phyloP scores from a whole-genome alignment of 2,888 invertebrate genomes.

The Serripes groenlandicus region DNA sequence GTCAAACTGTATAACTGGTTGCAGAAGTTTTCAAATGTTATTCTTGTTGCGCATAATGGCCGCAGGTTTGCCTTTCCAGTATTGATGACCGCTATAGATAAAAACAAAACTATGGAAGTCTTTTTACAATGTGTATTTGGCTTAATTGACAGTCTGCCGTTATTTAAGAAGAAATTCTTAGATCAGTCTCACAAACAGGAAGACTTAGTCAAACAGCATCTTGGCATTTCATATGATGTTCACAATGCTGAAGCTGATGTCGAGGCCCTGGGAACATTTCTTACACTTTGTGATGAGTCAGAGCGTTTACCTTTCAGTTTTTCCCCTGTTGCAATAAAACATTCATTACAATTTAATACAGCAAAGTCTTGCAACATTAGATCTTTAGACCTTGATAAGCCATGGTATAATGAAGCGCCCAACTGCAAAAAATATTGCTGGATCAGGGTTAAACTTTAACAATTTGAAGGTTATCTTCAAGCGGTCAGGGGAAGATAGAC shows the following conservation, averaged over 20 bases:
- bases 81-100: background rate
- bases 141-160: background rate
- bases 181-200: background rate
- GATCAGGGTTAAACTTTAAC: background rate
- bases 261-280: background rate
- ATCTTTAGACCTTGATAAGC: background rate
- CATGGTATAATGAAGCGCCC: background rate
- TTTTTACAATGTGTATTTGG: background rate
- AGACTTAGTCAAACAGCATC: background rate
- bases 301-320: background rate
- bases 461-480: background rate
- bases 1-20: background rate
- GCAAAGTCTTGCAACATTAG: background rate
- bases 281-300: background rate
- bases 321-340: background rate
- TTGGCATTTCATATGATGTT: background rate
- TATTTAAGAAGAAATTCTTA: background rate
- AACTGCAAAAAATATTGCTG: background rate
- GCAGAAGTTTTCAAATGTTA: background rate
- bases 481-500: background rate
- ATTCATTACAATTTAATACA: background rate
- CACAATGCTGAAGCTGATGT: background rate
- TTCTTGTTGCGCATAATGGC: background rate
- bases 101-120: background rate
- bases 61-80: background rate